Evolutionary conservation across 1,140 invertebrate genomes (phyloP).

Genomic region (Pogonognathellus flavescens): DNA sequence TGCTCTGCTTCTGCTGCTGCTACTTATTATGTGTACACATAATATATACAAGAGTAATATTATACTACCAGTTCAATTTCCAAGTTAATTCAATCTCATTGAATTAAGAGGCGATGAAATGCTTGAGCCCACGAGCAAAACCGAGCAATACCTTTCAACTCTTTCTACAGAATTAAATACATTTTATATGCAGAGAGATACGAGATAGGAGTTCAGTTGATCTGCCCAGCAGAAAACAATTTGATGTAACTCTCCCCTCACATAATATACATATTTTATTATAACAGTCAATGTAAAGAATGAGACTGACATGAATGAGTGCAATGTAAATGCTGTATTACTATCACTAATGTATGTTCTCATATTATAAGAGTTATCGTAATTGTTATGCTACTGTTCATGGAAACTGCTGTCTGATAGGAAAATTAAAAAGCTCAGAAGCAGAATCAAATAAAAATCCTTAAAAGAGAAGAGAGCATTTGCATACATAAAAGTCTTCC

Average conservation of each 20-base stretch:
- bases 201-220: too few species aligned
- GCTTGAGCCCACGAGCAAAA: not conserved
- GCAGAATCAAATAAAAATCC: constrained; percentile 30
- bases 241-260: too few species aligned
- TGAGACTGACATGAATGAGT: not conserved
- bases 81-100: not conserved
- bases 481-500: constrained; percentile 24
- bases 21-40: too few species aligned
- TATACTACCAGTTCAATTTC: not conserved
- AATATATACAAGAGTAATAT: too few species aligned
- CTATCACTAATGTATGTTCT: not conserved
- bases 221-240: too few species aligned
- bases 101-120: constrained; percentile 21
- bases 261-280: too few species aligned
- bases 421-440: not conserved
- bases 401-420: not conserved
- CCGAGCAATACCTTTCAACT: not conserved
- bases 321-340: constrained; percentile 13
- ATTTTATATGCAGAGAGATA: too few species aligned
- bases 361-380: not conserved
- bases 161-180: too few species aligned
- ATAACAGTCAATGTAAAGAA: too few species aligned
- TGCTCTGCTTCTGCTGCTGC: too few species aligned
- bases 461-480: constrained; percentile 25
- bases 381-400: not conserved